Base-by-base conservation (phyloP, 1,140 invertebrate genomes). In the Anastrepha ludens region DNA sequence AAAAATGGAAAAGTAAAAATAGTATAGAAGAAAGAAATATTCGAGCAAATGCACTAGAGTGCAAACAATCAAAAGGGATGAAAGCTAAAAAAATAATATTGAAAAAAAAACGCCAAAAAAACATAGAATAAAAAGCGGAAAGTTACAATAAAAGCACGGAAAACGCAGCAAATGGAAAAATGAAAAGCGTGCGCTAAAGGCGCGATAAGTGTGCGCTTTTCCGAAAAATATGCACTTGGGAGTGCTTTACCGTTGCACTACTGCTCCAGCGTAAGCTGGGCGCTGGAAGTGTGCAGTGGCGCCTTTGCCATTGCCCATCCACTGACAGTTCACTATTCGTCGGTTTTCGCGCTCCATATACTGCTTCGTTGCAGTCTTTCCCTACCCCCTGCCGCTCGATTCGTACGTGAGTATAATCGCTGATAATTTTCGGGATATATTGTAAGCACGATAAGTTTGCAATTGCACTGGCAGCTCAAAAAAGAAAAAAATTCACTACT, bases 371-470 rank as follows among this genome's bases (percentile, higher is more conserved):
- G 64, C 64, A 11, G 20, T 4, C 29, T 0, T 39, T 11, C 29
- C 9, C 8, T 11, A 67, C 5, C 2, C 64, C 20, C 29, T 47
- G n/a, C 74, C 3, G 15, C 8, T 0, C 7, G 3, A 15, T 6
- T 89, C 87, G 91, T 92, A 92, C 91, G 91, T 92, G 91, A 92
- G 91, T 90, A 92, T 92, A 92, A 92, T 92, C 90, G 91, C 90
- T 92, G 91, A 92, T 92, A 92, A 92, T 81, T 81, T 81, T 81
- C 44, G 47, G 74, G 58, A 60, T 62, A 86, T 62, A 86, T 60
- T 62, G 85, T 41, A 59, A 86, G 85, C 9, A 50, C 58, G 58
- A 60, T 59, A 59, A 86, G 85, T 59, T 62, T 60, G 39, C 85
- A 60, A 62, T 59, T 60, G 85, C 58, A 62, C 85, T 62, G 6